Evolutionary conservation across 2,888 invertebrate species (phyloP), one percentile per base, ranked within the genome.

Genomic region (Abscondita cerata): DNA sequence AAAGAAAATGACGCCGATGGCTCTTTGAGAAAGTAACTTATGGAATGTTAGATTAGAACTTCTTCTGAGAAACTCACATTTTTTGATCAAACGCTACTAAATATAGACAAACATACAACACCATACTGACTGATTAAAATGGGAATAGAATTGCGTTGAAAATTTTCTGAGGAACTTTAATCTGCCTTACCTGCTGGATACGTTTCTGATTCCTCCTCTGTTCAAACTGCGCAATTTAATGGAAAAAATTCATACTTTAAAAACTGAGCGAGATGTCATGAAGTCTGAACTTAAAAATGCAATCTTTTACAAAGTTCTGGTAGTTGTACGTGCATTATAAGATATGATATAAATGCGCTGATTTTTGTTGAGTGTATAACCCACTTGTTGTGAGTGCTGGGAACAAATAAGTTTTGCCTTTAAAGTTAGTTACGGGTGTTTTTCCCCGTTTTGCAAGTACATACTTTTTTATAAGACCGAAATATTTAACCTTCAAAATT

Each of bases 1-100:
- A 98, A 98, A 80, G 99, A 99, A 81, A 90, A 90, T 69, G 88
- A 91, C 70, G 93, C 96, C 1, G 99, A 99, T 80, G 89, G 89
- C 72, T 89, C 93, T 75, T 84, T 99, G 69, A 86, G 94, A 61
- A 83, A 84, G 40, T 98, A 98, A 83, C 97, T 98, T 80, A 94
- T 93, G 73, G 92, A 93, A 66, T 89, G 90, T 66, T 99, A 99
- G 99, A 87, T 89, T 1, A 87, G 99, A 74, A 95, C 94, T 18
- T 86, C 93, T 1, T 97, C 97, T 0, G 88, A 86, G 18, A 89
- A 89, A 77, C 86, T 99, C 58, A 98, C 75, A 92, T 95, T 75
- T 92, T 98, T 78, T 87, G 89, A 68, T 86, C 89, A 52, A 98
- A 97, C 83, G 87, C 92, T n/a, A 86, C 87, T 72, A 98, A 98